Conservation (phyloP, 2,888 invertebrate species). For the Watsonalla cultraria region DNA sequence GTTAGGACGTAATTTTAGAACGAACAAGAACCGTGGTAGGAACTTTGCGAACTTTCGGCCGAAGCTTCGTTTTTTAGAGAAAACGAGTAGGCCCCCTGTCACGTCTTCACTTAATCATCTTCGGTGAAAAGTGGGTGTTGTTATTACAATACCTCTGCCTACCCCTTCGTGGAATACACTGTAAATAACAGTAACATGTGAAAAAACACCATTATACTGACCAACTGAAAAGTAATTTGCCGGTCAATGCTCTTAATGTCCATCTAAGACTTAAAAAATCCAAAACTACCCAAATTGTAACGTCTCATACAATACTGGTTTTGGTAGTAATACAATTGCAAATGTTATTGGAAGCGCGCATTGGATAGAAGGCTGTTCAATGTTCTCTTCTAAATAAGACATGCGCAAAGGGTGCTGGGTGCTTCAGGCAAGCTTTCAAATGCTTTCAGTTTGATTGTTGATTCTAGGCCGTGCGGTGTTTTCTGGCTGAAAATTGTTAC, state of each 20-base stretch:
- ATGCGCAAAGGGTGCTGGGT: slow-evolving; percentile 34
- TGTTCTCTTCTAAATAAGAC: slow-evolving; percentile 15
- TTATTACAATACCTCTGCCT: too few species aligned
- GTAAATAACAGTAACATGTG: too few species aligned
- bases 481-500: neutral
- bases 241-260: slow-evolving; percentile 21
- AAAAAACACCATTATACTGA: too few species aligned
- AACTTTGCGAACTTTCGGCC: too few species aligned
- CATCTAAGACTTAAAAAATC: too few species aligned
- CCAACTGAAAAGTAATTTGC: slow-evolving; percentile 1
- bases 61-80: too few species aligned
- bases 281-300: neutral
- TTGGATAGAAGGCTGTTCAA: neutral
- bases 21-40: too few species aligned
- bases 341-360: neutral
- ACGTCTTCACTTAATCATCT: too few species aligned
- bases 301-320: neutral
- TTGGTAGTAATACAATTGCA: neutral
- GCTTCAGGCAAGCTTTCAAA: slow-evolving; percentile 33
- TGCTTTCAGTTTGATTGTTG: slow-evolving; percentile 40
- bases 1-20: too few species aligned
- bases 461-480: slow-evolving; percentile 17
- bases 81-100: too few species aligned
- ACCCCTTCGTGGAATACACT: too few species aligned
- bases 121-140: too few species aligned